Base-by-base conservation (phyloP, 2,797 vertebrate species). In the Leptatherina wallacei region DNA sequence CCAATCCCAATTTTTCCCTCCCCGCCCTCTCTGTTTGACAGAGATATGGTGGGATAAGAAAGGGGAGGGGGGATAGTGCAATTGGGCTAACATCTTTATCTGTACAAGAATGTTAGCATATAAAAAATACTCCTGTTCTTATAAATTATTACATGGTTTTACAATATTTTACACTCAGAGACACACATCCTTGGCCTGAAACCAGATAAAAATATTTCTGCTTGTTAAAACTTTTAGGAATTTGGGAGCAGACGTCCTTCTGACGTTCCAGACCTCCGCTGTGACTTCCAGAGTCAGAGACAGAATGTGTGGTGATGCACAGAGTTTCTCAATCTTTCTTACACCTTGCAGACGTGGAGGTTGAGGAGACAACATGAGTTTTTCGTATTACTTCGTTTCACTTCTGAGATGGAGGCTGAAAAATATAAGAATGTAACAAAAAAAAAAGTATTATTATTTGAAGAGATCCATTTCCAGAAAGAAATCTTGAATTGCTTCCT, bases 371-470 rank as follows among this genome's bases (percentile, higher is more conserved):
- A 52, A 47, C 24, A 16, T 22, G 24, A 54, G n/a, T 11, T n/a
- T 4, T 54, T 13, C 51, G 6, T 24, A 51, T 24, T 57, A 11
- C n/a, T 24, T 72, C 30, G 0, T 13, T 7, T 85, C 80, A 85
- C 69, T 70, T 68, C 30, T 82, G 73, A 72, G 63, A 44, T 6
- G 18, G 58, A 47, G 0, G 81, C 92, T 93, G 79, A 78, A 89
- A 87, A 9, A 70, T 29, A 83, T 5, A 57, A 66, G 73, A 51
- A 69, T 29, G 24, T 27, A 27, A 27, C 1, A 81, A 36, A 2
- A 30, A 2, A 33, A 24, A 33, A 14, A 18, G 22, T 51, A 51
- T 4, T 10, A 10, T n/a, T 16, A 16, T 44, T 44, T 51, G 4
- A 49, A 49, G 20, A 49, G 9, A n/a, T 51, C 9, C 20, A n/a